Base-by-base conservation (phyloP, 2,113 vertebrate genomes). In the Proteles cristata region DNA sequence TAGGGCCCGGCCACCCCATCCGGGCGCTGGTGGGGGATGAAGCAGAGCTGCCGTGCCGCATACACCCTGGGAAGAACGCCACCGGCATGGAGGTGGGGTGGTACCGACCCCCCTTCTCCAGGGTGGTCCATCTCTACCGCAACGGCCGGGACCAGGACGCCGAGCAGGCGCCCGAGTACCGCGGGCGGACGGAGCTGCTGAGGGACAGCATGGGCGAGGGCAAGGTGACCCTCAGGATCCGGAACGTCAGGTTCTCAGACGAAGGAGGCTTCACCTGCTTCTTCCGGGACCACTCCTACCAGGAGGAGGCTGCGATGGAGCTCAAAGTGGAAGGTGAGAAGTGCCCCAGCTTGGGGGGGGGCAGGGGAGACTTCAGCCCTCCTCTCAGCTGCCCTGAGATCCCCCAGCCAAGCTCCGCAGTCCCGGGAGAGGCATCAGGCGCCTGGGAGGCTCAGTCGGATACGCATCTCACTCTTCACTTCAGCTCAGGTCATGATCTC, bases 51-150 rank as follows among this genome's bases (percentile, higher is more conserved):
- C 96, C 97, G 0, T 98, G 98, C 33, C 98, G 84, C 21, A 85
- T 98, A 31, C 94, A 94, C 17, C 98, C 98, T 2, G 92, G 90
- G 31, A 98, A 94, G 91, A 98, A 98, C 0, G 98, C 98, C 1
- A 93, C 94, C 0, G 96, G 96, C 77, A 97, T 98, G 98, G 98
- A 98, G 76, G 97, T 98, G 83, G 96, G 97, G 2, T 98, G 98
- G 98, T 97, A 97, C 58, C 97, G 96, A 1, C 45, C 92, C 1
- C 96, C 97, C 11, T 98, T 98, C 73, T 98, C 95, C 8, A 95
- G 98, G n/a, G 96, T 98, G 93, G 98, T 98, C 7, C 97, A 98
- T 26, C 93, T 98, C 65, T 98, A 98, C 90, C 92, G 97, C 28
- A 97, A 93, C 1, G 98, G 98, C 92, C 97, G 86, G 28, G 98